phyloP scores from a whole-genome alignment of 2,797 vertebrate species.

The Schizopygopsis pylzovi region DNA sequence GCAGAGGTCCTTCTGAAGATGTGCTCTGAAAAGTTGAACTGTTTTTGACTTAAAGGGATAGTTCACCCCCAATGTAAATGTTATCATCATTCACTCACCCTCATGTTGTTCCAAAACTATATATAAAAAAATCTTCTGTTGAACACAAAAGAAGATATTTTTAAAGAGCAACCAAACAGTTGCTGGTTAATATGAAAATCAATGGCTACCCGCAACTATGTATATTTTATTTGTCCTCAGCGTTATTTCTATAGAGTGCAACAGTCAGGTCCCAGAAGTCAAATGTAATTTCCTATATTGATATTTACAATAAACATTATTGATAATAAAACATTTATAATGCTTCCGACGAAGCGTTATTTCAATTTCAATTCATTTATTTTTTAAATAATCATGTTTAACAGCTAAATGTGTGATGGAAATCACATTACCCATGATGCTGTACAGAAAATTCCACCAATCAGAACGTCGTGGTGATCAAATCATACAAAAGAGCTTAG shows the following conservation, averaged over 20 bases:
- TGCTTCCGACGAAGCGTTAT: background rate
- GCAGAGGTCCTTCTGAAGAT: too few relatives aligned
- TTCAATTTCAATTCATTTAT: background rate
- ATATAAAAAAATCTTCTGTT: background rate
- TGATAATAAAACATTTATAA: background rate
- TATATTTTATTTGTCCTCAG: background rate
- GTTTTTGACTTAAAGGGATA: background rate
- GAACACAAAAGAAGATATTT: background rate
- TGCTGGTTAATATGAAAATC: background rate
- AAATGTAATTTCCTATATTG: background rate
- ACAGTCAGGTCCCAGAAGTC: background rate
- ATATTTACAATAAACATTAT: background rate
- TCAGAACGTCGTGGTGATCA: background rate
- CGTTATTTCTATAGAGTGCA: background rate
- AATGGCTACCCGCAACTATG: background rate
- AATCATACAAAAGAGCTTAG: background rate
- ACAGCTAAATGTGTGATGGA: background rate
- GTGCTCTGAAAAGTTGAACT: background rate
- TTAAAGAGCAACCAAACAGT: background rate
- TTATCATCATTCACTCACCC: background rate
- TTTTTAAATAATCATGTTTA: background rate
- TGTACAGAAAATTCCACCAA: background rate
- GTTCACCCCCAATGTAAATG: background rate
- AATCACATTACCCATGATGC: background rate
- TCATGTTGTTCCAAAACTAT: background rate